phyloP scores from a whole-genome alignment of 1,140 invertebrate genomes.

The Trialeurodes vaporariorum region DNA sequence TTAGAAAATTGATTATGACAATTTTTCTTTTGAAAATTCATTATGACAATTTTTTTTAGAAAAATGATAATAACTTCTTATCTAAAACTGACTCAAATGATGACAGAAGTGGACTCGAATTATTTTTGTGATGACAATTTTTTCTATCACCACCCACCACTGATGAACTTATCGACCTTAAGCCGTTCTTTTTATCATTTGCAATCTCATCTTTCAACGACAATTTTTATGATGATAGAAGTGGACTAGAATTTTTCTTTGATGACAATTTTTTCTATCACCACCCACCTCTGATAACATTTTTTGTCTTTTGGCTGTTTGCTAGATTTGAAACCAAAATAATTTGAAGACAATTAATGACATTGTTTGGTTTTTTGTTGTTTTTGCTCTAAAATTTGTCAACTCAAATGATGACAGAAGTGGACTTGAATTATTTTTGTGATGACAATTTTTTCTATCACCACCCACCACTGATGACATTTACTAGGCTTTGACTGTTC shows the following conservation, averaged over 20 bases:
- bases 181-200: background rate
- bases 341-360: too few species aligned
- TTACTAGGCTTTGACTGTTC: background rate
- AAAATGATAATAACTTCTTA: too few species aligned
- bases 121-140: conserved; percentile 14
- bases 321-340: too few species aligned
- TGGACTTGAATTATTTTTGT: background rate
- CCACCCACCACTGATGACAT: conserved; percentile 17
- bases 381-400: too few species aligned
- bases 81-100: conserved; percentile 10
- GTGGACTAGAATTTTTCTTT: background rate
- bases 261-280: conserved; percentile 17
- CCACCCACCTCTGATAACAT: conserved; percentile 9
- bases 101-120: conserved; percentile 1
- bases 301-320: too few species aligned
- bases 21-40: too few species aligned
- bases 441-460: conserved; percentile 8
- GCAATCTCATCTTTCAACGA: background rate
- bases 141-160: conserved; percentile 19
- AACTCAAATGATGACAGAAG: too few species aligned
- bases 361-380: too few species aligned
- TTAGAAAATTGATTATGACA: too few species aligned
- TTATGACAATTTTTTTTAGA: too few species aligned
- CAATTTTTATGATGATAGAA: background rate
- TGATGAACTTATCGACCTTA: conserved; percentile 9